Conservation (phyloP, 2,888 invertebrate genomes). For the Drosophila imparisetae region DNA sequence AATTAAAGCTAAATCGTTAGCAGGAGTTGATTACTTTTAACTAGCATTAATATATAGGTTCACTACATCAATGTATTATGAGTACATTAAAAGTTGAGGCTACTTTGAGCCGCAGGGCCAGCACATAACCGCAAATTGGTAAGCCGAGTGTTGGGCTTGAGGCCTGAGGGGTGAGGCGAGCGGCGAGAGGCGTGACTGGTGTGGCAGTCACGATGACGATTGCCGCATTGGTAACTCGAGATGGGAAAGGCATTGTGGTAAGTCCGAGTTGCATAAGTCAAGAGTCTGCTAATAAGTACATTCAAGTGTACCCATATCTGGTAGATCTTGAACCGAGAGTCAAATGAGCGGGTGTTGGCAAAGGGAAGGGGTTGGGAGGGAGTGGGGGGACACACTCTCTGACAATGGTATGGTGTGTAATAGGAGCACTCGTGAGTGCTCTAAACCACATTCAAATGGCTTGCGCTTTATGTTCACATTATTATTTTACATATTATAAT, state of each 20-base stretch:
- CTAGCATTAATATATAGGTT: not conserved
- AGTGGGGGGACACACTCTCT: not conserved
- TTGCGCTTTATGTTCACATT: constrained; percentile 39
- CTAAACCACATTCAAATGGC: constrained; percentile 45
- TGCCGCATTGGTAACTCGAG: constrained; percentile 52
- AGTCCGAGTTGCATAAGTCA: constrained; percentile 49
- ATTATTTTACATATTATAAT: constrained; percentile 17
- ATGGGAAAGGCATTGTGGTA: constrained; percentile 41
- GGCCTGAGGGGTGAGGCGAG: not conserved
- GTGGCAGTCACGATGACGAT: constrained; percentile 43
- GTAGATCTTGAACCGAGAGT: constrained; percentile 12
- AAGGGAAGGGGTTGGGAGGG: too few relatives aligned
- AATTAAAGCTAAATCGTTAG: not conserved
- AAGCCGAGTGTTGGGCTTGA: constrained; percentile 2
- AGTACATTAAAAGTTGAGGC: constrained; percentile 15
- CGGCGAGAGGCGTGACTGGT: constrained; percentile 4
- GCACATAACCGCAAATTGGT: constrained; percentile 25
- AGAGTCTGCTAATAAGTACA: constrained; percentile 26
- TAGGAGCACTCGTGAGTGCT: constrained; percentile 36
- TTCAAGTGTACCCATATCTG: constrained; percentile 25
- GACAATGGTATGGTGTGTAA: constrained; percentile 36
- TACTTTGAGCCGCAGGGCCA: constrained; percentile 20
- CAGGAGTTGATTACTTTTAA: not conserved
- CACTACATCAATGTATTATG: constrained; percentile 3
- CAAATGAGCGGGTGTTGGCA: not conserved